These are phyloP conservation scores for Microctonus hyperodae DNA, from an alignment of 2,888 invertebrate species.

Conservation along the genomic window DNA sequence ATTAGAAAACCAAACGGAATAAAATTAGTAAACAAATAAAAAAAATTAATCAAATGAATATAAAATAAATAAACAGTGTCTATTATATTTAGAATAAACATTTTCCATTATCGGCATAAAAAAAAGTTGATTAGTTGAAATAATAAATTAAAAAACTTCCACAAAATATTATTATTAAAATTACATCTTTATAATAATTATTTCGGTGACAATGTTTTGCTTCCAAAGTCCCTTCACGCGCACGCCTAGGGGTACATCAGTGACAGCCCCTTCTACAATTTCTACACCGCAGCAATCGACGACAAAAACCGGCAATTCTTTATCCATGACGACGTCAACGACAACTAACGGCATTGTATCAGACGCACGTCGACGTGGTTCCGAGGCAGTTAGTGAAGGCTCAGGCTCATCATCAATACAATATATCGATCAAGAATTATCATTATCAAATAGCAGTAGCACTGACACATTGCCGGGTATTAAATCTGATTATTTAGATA, in stretches of 20 bases:
- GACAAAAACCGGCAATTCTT: constrained; percentile 31
- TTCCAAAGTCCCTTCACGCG: constrained; percentile 62
- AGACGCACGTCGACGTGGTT: constrained; percentile 46
- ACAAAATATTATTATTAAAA: not conserved
- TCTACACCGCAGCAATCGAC: constrained; percentile 34
- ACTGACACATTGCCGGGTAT: constrained; percentile 60
- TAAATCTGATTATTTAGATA: constrained; percentile 55
- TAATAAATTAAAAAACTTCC: not conserved
- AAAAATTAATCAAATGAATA: not conserved
- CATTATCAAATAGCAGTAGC: constrained; percentile 56
- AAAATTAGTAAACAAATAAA: no score
- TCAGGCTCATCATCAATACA: constrained; percentile 57
- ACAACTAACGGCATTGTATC: constrained; percentile 3
- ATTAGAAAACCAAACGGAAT: no score
- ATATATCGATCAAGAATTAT: constrained; percentile 58
- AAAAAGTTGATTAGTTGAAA: no score
- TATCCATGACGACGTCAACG: not conserved
- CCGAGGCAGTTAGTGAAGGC: constrained; percentile 56
- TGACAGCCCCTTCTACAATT: constrained; percentile 38
- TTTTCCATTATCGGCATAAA: not conserved
- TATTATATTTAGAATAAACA: not conserved
- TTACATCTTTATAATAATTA: not conserved
- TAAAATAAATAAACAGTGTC: not conserved
- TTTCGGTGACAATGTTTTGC: constrained; percentile 56
- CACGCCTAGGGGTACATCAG: constrained; percentile 42